phyloP scores from a whole-genome alignment of 2,113 vertebrate species.

The Lepus europaeus region DNA sequence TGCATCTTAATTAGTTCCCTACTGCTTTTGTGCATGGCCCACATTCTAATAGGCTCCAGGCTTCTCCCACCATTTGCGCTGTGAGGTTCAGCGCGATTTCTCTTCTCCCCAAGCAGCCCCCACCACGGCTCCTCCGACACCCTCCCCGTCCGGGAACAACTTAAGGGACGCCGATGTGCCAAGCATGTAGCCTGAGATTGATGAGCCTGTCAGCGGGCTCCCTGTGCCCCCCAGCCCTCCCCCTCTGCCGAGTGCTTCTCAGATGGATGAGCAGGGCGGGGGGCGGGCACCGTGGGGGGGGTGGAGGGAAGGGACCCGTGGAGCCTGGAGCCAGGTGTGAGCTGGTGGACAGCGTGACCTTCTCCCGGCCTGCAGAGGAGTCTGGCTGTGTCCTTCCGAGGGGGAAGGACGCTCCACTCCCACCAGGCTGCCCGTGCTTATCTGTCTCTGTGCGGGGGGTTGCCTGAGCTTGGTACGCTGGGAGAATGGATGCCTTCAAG shows the following conservation, averaged over 20 bases:
- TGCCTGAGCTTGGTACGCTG: slow-evolving; percentile 85
- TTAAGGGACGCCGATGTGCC: slow-evolving; percentile 84
- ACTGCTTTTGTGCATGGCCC: slow-evolving; percentile 89
- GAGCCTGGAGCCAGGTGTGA: slow-evolving; percentile 88
- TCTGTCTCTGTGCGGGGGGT: slow-evolving; percentile 84
- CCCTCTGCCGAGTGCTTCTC: slow-evolving; percentile 70
- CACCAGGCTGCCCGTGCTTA: slow-evolving; percentile 85
- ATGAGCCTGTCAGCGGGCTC: slow-evolving; percentile 88
- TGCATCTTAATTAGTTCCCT: slow-evolving; percentile 90
- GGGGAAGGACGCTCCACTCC: slow-evolving; percentile 83
- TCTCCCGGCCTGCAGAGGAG: slow-evolving; percentile 78
- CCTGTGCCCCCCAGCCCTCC: slow-evolving; percentile 79
- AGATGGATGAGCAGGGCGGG: slow-evolving; percentile 83
- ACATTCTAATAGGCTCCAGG: slow-evolving; percentile 89
- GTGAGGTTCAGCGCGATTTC: slow-evolving; percentile 79
- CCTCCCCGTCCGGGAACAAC: slow-evolving; percentile 71
- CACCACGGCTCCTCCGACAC: slow-evolving; percentile 36
- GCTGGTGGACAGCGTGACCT: slow-evolving; percentile 85
- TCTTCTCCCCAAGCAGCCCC: slow-evolving; percentile 53
- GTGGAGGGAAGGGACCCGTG: slow-evolving; percentile 46
- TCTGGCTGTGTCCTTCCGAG: slow-evolving; percentile 83
- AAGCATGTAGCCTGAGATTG: slow-evolving; percentile 86
- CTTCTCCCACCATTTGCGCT: slow-evolving; percentile 84
- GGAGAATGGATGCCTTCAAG: slow-evolving; percentile 89
- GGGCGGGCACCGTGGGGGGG: slow-evolving; percentile 65